These are phyloP conservation scores for Megastigmus dorsalis DNA, from an alignment of 2,888 invertebrate genomes.

Conservation along the genomic window DNA sequence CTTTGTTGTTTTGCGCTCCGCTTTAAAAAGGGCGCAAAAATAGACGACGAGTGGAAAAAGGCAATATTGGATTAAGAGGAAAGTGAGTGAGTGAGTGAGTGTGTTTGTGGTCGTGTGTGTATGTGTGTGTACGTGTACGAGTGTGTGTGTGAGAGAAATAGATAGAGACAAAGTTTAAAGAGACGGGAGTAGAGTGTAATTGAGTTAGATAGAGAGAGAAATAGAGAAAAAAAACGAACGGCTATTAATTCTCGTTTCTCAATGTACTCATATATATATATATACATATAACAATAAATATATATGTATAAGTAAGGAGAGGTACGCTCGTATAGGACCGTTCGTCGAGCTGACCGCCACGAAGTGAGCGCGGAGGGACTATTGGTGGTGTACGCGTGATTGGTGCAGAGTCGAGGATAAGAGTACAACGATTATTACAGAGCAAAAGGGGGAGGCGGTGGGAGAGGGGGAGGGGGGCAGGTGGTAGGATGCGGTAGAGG, in stretches of 20 bases:
- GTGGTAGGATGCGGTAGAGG: neutral
- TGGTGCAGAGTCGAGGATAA: no score
- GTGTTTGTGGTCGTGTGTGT: neutral
- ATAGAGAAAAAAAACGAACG: constrained; percentile 27
- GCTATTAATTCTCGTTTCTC: constrained; percentile 37
- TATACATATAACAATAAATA: neutral
- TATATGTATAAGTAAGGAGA: constrained; percentile 1
- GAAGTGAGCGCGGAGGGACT: neutral
- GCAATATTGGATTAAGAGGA: constrained; percentile 48
- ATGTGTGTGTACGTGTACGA: neutral
- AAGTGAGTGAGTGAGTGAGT: neutral
- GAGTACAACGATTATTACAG: constrained; percentile 30
- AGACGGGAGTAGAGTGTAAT: neutral
- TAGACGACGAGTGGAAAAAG: constrained; percentile 34
- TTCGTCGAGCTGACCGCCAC: neutral
- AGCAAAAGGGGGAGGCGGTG: no score
- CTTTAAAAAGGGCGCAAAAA: neutral
- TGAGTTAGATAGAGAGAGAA: neutral
- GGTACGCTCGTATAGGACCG: constrained; percentile 9
- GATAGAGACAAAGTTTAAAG: neutral
- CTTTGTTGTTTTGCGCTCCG: neutral
- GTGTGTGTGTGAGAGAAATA: neutral
- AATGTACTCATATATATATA: neutral
- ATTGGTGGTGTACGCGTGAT: no score
- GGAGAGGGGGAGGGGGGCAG: no score